A percentile compares a stretch with the other conserved stretches of the same genome.
Evolutionary conservation across 2,797 vertebrate genomes (phyloP).

Genomic region (Macrochelys suwanniensis): DNA sequence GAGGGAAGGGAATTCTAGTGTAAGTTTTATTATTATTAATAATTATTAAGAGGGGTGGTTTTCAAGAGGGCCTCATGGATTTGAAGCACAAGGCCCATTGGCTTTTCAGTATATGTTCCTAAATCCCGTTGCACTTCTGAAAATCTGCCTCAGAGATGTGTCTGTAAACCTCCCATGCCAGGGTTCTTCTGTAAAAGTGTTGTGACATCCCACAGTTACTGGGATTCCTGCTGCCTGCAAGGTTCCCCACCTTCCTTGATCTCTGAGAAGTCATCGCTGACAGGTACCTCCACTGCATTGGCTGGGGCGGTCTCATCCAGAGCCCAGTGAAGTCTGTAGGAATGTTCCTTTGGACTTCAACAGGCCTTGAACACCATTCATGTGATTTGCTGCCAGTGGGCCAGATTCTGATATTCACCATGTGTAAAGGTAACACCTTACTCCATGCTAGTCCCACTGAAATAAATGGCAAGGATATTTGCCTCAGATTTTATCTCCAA

Average conservation of each 20-base stretch:
- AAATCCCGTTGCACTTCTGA: neutral
- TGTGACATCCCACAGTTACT: neutral
- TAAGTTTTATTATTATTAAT: neutral
- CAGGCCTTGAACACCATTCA: neutral
- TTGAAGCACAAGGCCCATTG: neutral
- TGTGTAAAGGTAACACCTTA: slow-evolving; percentile 36
- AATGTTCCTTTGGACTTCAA: neutral
- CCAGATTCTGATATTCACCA: slow-evolving; percentile 45
- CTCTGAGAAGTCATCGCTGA: neutral
- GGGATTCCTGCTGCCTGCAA: neutral
- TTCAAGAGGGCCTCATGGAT: neutral
- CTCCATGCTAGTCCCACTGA: neutral
- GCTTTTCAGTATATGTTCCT: neutral
- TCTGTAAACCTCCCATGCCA: neutral
- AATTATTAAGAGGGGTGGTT: neutral
- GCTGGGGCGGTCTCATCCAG: neutral
- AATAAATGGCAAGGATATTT: slow-evolving; percentile 19
- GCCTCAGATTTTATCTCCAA: neutral
- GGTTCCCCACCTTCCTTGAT: neutral
- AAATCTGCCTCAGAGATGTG: neutral
- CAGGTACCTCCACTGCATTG: neutral
- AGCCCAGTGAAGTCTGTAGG: slow-evolving; percentile 10
- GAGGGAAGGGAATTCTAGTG: neutral
- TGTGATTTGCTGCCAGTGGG: neutral
- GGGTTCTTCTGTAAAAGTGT: slow-evolving; percentile 12